Conservation (phyloP, 37 sponge, comb jelly and placozoan genomes). For the Aplysina aerophoba region DNA sequence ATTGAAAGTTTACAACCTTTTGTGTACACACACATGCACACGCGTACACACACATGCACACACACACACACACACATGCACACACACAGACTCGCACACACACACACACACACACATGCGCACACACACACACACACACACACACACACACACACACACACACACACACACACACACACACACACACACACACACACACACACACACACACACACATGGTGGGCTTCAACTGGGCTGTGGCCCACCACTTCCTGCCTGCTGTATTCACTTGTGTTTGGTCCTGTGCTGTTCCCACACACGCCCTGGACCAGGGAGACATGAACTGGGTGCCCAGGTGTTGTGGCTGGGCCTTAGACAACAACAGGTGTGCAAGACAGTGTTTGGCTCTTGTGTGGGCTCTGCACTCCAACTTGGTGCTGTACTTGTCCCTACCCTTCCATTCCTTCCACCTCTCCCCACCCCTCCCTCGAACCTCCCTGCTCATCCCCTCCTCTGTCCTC, state of each 20-base stretch:
- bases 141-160: constrained; percentile 27
- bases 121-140: constrained; percentile 35
- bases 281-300: no score
- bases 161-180: neutral
- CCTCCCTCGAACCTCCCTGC: no score
- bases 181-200: no score
- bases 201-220: neutral
- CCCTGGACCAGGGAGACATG: no score
- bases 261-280: no score
- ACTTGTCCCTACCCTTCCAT: no score
- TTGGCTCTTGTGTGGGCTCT: neutral
- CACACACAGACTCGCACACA: neutral
- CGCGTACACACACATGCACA: constrained; percentile 13
- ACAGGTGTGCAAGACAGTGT: neutral
- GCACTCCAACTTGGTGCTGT: no score
- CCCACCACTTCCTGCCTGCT: no score
- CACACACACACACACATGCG: constrained; percentile 11
- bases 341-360: neutral
- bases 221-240: neutral
- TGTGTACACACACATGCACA: constrained; percentile 7
- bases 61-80: neutral
- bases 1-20: no score
- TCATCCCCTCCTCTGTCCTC: no score
- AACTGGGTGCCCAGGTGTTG: no score
- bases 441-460: no score